Evolutionary conservation across 2,888 invertebrate species (phyloP).

Genomic region (Tachina grossa): DNA sequence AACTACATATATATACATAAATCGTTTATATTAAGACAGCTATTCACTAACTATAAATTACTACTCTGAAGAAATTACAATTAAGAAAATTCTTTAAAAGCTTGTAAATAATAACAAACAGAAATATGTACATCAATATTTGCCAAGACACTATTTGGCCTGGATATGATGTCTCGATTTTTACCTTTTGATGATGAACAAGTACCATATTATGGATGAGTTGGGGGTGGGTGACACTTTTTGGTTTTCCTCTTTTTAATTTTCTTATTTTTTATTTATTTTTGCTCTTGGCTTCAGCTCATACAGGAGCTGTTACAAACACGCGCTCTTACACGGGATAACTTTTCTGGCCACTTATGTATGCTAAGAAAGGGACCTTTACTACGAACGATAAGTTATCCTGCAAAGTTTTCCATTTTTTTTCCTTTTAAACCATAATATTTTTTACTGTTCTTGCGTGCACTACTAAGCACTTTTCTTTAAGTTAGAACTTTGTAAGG

Average conservation of each 20-base stretch:
- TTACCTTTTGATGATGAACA: background rate
- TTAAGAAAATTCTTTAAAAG: conserved; percentile 8
- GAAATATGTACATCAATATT: conserved; percentile 55
- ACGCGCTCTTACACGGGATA: conserved; percentile 70
- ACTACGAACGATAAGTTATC: conserved; percentile 71
- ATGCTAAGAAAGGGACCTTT: conserved; percentile 62
- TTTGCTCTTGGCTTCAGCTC: conserved; percentile 8
- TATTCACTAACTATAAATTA: conserved; percentile 23
- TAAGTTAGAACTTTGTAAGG: conserved; percentile 21
- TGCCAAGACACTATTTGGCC: conserved; percentile 26
- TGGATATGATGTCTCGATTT: conserved; percentile 8
- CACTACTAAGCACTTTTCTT: conserved; percentile 25
- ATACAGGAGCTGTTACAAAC: conserved; percentile 31
- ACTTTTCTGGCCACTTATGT: conserved; percentile 70
- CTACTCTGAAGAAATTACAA: conserved; percentile 33
- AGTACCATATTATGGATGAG: conserved; percentile 1
- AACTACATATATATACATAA: conserved; percentile 3
- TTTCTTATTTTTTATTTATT: background rate
- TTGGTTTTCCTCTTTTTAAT: conserved; percentile 26
- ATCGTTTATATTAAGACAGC: conserved; percentile 15
- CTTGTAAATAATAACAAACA: conserved; percentile 33
- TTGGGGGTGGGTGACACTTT: conserved; percentile 7
- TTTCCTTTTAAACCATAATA: conserved; percentile 40
- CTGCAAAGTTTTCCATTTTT: conserved; percentile 55
- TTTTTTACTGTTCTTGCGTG: conserved; percentile 20